phyloP scores from a whole-genome alignment of 2,113 vertebrate species.

The Callocephalon fimbriatum region DNA sequence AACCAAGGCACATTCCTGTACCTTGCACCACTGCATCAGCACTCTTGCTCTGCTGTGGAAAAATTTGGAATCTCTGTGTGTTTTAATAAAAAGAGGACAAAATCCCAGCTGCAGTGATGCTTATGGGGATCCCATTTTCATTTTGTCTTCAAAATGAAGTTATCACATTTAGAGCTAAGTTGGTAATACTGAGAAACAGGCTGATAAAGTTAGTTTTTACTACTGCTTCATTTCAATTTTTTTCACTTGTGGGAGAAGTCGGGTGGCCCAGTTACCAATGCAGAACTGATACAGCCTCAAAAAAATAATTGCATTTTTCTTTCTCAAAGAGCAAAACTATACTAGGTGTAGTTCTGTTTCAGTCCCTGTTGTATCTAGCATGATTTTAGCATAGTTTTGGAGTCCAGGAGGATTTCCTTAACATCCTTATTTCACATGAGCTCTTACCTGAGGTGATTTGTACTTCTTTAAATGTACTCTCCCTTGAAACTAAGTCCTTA shows the following conservation, averaged over 20 bases:
- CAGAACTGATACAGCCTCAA: not conserved
- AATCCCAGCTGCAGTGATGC: not conserved
- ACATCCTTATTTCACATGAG: not conserved
- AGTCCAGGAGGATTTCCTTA: not conserved
- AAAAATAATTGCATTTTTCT: not conserved
- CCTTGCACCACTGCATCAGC: fast-evolving
- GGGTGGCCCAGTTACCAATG: not conserved
- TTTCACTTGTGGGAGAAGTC: not conserved
- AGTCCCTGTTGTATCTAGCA: not conserved
- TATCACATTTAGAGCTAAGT: not conserved
- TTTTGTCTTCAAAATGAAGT: not conserved
- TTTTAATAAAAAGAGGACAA: not conserved
- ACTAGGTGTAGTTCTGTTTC: not conserved
- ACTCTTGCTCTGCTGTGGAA: not conserved
- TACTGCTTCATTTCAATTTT: not conserved
- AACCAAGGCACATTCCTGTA: not conserved
- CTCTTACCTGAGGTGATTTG: not conserved
- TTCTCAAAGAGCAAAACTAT: not conserved
- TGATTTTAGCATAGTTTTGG: not conserved
- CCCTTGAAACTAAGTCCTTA: not conserved
- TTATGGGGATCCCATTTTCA: not conserved
- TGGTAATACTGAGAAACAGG: not conserved
- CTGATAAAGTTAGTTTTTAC: not conserved
- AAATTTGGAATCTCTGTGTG: not conserved
- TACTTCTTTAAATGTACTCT: not conserved